Base-by-base conservation (phyloP, 2,797 vertebrate genomes). In the Cynodonichthys magdalenae region DNA sequence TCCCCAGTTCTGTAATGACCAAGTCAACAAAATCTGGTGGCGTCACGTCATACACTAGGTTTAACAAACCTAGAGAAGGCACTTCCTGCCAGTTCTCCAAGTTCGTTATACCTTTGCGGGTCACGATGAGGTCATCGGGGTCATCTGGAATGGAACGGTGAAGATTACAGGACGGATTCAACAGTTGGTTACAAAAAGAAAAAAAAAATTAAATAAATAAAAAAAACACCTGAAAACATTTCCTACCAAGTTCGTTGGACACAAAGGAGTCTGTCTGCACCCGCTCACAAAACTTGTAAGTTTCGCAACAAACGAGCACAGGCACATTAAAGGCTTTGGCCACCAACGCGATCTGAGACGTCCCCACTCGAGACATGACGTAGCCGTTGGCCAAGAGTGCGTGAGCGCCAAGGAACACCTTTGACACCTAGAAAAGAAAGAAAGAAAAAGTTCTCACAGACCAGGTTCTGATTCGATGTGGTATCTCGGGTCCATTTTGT, bases 191-290 rank as follows among this genome's bases (percentile, higher is more conserved):
- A 34, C 31, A 9, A 34, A 34, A 34, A 9, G 31, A 14, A 5
- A 20, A 55, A 15, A 56, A 27, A 54, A 24, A 24, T 24, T 24
- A 24, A 24, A 24, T 24, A 24, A 24, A 24, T 24, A 24, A 24
- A 24, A n/a, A n/a, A n/a, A n/a, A n/a, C n/a, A n/a, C n/a, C 14
- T 12, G 4, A 17, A 24, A 20, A 10, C 11, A 0, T 59, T 20
- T 24, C 88, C 4, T 93, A 98, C 97, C 97, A 18, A 99, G 93
- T 89, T 99, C 97, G 0, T 99, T 99, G 78, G 96, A 98, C 71
- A 99, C 97, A 19, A 99, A 99, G 45, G 97, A 98, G 77, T 99
- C 97, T 0, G 97, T 99, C 89, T 99, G 97, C 59, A 99, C 97
- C 28, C 96, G 92, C 78, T 99, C 97, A 1, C 97, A 99, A 91